Conservation (phyloP, 2,113 vertebrate species). For the Ciconia boyciana region DNA sequence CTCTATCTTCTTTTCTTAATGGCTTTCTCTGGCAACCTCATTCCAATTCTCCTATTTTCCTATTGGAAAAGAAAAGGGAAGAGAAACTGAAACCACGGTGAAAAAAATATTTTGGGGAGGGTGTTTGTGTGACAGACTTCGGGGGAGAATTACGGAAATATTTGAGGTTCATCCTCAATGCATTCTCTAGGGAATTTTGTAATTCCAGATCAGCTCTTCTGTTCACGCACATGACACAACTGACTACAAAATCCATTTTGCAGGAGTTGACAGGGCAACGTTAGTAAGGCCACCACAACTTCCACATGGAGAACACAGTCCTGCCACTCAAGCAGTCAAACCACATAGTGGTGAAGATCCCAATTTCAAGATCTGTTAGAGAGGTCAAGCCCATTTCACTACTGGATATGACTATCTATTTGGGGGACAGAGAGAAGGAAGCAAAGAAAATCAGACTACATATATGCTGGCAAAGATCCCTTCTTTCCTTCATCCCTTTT, state of each 20-base stretch:
- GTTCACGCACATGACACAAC: not conserved
- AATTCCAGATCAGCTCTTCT: not conserved
- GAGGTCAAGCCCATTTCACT: not conserved
- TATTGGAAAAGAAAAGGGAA: not conserved
- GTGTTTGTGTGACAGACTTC: not conserved
- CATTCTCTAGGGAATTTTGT: not conserved
- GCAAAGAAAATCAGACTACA: not conserved
- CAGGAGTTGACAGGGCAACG: not conserved
- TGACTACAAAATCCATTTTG: not conserved
- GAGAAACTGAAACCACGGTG: not conserved
- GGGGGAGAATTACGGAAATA: not conserved
- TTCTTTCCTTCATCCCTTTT: not conserved
- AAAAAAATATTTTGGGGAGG: not conserved
- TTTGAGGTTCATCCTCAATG: not conserved
- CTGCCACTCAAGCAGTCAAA: not conserved
- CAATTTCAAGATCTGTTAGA: not conserved
- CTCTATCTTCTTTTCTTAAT: not conserved
- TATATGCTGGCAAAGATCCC: not conserved
- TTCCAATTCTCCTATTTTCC: not conserved
- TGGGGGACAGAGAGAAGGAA: not conserved
- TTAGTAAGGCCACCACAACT: not conserved
- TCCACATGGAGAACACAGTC: not conserved
- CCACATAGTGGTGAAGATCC: not conserved
- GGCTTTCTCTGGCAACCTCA: not conserved
- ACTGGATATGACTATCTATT: not conserved